phyloP scores from a whole-genome alignment of 2,113 vertebrate species.

The Mugil cephalus region DNA sequence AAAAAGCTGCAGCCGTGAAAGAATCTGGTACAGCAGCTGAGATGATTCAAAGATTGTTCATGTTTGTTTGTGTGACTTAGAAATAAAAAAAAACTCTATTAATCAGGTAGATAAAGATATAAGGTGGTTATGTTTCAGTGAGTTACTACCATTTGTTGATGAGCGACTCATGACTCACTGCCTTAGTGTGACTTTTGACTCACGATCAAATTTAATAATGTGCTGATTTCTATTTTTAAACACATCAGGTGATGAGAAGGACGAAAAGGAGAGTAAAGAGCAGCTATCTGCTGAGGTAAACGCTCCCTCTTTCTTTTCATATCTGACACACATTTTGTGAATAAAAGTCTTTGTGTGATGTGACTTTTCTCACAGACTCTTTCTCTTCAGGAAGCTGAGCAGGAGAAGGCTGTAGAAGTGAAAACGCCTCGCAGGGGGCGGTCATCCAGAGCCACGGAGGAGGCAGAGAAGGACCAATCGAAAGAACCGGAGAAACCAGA shows the following conservation, averaged over 20 bases:
- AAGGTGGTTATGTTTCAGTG: no score
- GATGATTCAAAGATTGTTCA: not conserved
- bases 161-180: not conserved
- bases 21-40: slow-evolving; percentile 50
- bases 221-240: not conserved
- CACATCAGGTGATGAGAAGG: slow-evolving; percentile 47
- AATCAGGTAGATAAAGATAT: not conserved
- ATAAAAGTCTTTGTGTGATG: not conserved
- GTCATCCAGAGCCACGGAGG: slow-evolving; percentile 50
- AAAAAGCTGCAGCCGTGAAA: slow-evolving; percentile 37
- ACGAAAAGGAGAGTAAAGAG: slow-evolving; percentile 44
- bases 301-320: no score
- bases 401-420: slow-evolving; percentile 49
- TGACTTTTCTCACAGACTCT: not conserved
- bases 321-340: no score
- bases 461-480: slow-evolving; percentile 41
- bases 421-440: slow-evolving; percentile 68
- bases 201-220: not conserved
- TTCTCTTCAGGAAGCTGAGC: slow-evolving; percentile 58
- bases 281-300: slow-evolving; percentile 62
- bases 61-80: no score
- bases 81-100: not conserved
- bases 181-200: not conserved
- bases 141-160: no score
- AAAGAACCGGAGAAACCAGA: slow-evolving; percentile 44